These are phyloP conservation scores for Bostrychus sinensis DNA, from an alignment of 2,113 vertebrate species.

Conservation along the genomic window DNA sequence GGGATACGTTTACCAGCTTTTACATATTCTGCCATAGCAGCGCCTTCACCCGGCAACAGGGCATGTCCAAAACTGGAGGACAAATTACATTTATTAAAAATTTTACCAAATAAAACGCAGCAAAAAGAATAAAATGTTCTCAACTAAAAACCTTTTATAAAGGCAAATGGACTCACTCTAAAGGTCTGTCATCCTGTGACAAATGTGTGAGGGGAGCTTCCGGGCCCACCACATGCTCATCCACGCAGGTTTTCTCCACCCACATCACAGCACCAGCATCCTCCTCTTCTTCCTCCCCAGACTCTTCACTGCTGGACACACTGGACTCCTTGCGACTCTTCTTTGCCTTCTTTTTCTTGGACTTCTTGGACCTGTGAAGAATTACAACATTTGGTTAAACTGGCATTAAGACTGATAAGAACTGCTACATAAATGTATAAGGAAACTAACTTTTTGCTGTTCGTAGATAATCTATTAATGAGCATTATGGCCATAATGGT, in stretches of 20 bases:
- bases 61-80: slow-evolving; percentile 91
- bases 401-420: not conserved
- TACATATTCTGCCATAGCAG: slow-evolving; percentile 97
- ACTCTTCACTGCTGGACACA: slow-evolving; percentile 89
- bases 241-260: slow-evolving; percentile 90
- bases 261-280: slow-evolving; percentile 85
- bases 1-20: slow-evolving; percentile 98
- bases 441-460: slow-evolving; percentile 83
- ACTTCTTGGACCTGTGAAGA: slow-evolving; percentile 86
- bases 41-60: slow-evolving; percentile 94
- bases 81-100: not conserved
- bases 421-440: not conserved
- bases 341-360: slow-evolving; percentile 89
- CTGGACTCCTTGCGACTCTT: slow-evolving; percentile 89
- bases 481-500: too few species aligned
- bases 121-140: too few species aligned
- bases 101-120: not conserved
- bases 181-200: slow-evolving; percentile 91
- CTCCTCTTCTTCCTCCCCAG: slow-evolving; percentile 84
- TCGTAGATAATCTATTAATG: too few species aligned
- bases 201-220: slow-evolving; percentile 92
- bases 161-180: slow-evolving; percentile 85
- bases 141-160: too few species aligned
- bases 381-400: not conserved
- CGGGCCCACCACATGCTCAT: slow-evolving; percentile 89